phyloP scores from a whole-genome alignment of 2,113 vertebrate species.

The Microtus montanus region DNA sequence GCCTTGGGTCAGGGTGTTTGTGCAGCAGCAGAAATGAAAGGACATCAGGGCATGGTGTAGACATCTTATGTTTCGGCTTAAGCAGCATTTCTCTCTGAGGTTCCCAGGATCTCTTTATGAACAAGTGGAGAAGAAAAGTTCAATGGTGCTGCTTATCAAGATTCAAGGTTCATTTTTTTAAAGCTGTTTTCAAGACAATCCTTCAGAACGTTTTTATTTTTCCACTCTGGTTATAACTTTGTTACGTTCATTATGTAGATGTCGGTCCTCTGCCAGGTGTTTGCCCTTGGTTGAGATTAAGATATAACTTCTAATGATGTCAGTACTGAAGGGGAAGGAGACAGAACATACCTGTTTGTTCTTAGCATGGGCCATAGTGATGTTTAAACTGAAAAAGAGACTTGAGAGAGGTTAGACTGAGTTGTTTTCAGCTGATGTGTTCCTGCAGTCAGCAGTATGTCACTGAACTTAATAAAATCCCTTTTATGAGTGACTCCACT shows the following conservation, averaged over 20 bases:
- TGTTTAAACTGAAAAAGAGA: conserved; percentile 18
- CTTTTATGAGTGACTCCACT: neutral
- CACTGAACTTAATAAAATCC: neutral
- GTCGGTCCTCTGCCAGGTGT: neutral
- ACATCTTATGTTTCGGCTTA: neutral
- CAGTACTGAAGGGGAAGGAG: neutral
- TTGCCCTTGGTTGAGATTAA: neutral
- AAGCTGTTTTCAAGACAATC: neutral
- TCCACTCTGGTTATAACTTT: neutral
- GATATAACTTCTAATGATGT: neutral
- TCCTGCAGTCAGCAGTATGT: neutral
- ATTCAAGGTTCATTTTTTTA: conserved; percentile 17
- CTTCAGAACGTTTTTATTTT: neutral
- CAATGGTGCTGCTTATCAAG: neutral
- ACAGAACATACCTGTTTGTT: neutral
- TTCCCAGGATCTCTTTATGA: neutral
- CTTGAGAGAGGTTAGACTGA: neutral
- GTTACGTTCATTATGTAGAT: neutral
- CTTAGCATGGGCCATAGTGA: neutral
- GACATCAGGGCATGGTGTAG: neutral
- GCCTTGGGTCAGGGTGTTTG: neutral
- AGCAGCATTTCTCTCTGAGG: neutral
- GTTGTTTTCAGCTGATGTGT: neutral
- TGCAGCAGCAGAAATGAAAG: neutral
- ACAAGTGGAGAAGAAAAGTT: neutral